These are phyloP conservation scores for Galaxea fascicularis DNA, from an alignment of 92 coral and sea anemone genomes.

Conservation along the genomic window DNA sequence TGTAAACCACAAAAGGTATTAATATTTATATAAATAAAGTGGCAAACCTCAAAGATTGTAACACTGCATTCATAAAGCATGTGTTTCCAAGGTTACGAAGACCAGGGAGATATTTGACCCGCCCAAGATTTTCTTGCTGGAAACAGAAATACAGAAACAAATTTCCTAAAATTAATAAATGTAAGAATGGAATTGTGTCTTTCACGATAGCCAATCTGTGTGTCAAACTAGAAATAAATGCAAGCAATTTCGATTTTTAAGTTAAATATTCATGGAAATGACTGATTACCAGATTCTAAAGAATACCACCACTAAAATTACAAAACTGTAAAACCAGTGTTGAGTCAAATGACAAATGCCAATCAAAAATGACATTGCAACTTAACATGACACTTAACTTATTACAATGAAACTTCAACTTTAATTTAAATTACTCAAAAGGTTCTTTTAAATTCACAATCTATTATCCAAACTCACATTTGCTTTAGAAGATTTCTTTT, in stretches of 20 bases:
- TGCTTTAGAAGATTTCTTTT: slow-evolving; percentile 69
- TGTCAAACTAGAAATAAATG: too few species aligned
- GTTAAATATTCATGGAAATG: too few species aligned
- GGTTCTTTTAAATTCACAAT: too few species aligned
- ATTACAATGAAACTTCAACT: too few species aligned
- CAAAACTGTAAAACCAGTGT: too few species aligned
- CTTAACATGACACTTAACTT: too few species aligned
- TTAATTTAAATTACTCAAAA: too few species aligned
- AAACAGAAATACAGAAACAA: neutral
- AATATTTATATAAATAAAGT: neutral
- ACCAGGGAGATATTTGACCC: slow-evolving; percentile 89
- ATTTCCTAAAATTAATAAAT: neutral
- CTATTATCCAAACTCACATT: slow-evolving; percentile 65
- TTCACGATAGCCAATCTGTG: neutral
- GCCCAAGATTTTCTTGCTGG: slow-evolving; percentile 97
- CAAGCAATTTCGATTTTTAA: too few species aligned
- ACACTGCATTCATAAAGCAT: slow-evolving; percentile 98
- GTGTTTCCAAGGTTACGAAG: slow-evolving; percentile 98
- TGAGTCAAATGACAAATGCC: too few species aligned
- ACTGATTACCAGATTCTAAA: too few species aligned
- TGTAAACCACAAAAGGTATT: neutral
- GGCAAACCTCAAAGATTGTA: slow-evolving; percentile 91
- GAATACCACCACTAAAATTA: too few species aligned
- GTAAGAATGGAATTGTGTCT: neutral
- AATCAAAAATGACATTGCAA: too few species aligned